Conservation (phyloP, 2,797 vertebrate species). For the Tachyglossus aculeatus region DNA sequence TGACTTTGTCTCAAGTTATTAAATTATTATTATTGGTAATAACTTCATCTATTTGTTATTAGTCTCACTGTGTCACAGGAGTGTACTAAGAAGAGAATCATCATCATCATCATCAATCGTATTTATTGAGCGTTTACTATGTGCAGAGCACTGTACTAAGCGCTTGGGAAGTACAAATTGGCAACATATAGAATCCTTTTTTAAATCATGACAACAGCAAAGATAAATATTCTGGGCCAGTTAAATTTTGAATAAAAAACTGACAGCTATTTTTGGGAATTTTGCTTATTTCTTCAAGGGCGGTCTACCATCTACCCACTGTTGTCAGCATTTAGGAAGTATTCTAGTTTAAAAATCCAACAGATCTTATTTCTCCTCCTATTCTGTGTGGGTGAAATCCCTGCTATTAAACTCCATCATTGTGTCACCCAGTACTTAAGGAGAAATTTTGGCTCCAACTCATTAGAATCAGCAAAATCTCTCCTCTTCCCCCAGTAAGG, state of each 20-base stretch:
- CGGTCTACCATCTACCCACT: too few species aligned
- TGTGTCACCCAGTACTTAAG: neutral
- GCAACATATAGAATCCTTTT: too few species aligned
- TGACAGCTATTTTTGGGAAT: too few species aligned
- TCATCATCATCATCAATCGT: neutral
- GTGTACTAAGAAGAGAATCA: neutral
- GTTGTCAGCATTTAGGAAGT: too few species aligned
- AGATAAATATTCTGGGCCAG: too few species aligned
- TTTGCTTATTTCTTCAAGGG: too few species aligned
- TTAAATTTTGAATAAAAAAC: too few species aligned
- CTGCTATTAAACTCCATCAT: neutral
- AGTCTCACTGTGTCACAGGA: neutral
- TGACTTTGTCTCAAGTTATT: neutral
- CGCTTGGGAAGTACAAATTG: too few species aligned
- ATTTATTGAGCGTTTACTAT: neutral
- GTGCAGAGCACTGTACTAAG: too few species aligned
- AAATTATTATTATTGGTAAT: neutral
- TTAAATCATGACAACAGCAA: too few species aligned
- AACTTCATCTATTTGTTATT: neutral
- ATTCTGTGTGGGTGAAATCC: neutral
- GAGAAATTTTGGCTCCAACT: neutral
- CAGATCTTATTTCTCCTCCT: neutral
- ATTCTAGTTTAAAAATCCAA: neutral
- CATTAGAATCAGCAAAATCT: neutral
- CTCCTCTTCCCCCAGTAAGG: neutral